Evolutionary conservation across 2,888 invertebrate genomes (phyloP), one percentile per base, ranked within the genome.

Genomic region (Xanthia icteritia): DNA sequence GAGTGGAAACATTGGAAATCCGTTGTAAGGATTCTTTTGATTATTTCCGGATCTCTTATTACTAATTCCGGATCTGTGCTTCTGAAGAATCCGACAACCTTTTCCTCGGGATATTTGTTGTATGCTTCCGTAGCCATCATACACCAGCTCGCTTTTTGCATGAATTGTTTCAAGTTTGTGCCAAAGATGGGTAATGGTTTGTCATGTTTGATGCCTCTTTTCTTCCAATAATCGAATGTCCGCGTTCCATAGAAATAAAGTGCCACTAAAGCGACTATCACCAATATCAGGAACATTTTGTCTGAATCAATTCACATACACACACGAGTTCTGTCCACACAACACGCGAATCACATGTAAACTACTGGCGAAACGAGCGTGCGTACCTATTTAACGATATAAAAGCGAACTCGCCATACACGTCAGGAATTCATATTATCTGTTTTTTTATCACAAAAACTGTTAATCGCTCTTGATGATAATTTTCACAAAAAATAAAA

Each of bases 21-120:
- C 0, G 93, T 93, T 17, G 92, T 86, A 8, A 96, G 90, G 75
- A 96, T 90, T 73, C 94, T 88, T 88, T 95, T 96, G 1, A 92
- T 91, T 48, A 96, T 90, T 81, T 94, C 94, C 20, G 94, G 95
- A 81, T 96, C 96, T 83, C 96, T 92, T 56, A 96, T 91, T 0
- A 96, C 89, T 42, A 96, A 85, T 88, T 94, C 95, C 1, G 96
- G 95, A 3, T 51, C 48, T 0, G 91, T 91, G 0, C 93, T 93
- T 89, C 94, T 92, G 76, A 85, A 96, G 78, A 92, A 95, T 2
- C 96, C 96, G 0, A 95, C 95, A 0, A 95, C 94, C 89, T 92
- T 95, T 85, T 96, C 95, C 0, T 94, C 84, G 2, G 95, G 95
- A 81, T 93, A 96, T 82, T 92, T 94, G 31, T 89, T 91, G 81